phyloP scores from a whole-genome alignment of 2,797 vertebrate genomes.

The Acanthopagrus latus region DNA sequence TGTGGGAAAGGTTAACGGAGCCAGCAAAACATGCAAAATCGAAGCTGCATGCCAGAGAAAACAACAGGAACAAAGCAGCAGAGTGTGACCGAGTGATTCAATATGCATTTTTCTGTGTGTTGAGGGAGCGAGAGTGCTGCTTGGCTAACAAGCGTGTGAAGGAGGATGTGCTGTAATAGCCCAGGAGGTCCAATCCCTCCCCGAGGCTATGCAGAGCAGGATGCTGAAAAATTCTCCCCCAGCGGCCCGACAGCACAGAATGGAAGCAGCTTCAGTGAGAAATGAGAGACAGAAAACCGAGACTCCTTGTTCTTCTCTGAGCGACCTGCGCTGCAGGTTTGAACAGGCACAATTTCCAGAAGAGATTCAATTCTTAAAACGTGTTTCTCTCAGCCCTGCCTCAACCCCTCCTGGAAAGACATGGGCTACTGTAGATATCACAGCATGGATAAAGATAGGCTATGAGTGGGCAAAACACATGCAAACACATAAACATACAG shows the following conservation, averaged over 20 bases:
- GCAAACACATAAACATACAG: constrained; percentile 39
- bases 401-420: constrained; percentile 51
- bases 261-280: background rate
- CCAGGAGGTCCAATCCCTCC: constrained; percentile 49
- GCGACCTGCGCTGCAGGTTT: background rate
- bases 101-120: constrained; percentile 30
- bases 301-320: background rate
- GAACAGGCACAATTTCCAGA: constrained; percentile 27
- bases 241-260: constrained; percentile 17
- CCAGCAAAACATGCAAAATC: constrained; percentile 14
- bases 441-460: constrained; percentile 73
- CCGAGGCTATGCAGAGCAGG: constrained; percentile 34
- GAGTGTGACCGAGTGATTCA: constrained; percentile 40
- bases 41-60: constrained; percentile 4
- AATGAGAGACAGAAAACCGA: background rate
- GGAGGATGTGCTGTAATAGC: constrained; percentile 42
- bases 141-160: constrained; percentile 46
- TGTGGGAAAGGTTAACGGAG: constrained; percentile 27
- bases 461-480: constrained; percentile 72
- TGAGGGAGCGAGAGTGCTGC: constrained; percentile 19
- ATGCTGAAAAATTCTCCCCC: constrained; percentile 27
- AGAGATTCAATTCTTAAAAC: constrained; percentile 25
- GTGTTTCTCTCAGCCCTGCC: constrained; percentile 35
- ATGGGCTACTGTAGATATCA: constrained; percentile 35
- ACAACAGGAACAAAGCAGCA: constrained; percentile 24